A percentile compares a stretch with the other conserved stretches of the same genome.
These are phyloP conservation scores for Spatulosminthurus flaviceps DNA, from an alignment of 2,888 invertebrate genomes.

Conservation along the genomic window DNA sequence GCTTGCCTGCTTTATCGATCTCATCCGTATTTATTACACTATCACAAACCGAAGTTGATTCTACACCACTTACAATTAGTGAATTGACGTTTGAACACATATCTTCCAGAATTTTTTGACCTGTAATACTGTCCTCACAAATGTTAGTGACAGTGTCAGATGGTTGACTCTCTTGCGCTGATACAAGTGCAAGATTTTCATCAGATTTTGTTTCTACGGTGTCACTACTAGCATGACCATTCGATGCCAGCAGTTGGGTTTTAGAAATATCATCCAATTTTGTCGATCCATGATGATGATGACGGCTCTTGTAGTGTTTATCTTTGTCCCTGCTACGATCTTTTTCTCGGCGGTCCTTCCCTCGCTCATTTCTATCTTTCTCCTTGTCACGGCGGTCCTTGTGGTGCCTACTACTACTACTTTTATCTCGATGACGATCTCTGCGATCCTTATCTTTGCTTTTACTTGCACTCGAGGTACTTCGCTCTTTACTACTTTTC, in stretches of 20 bases:
- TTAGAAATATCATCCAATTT: constrained; percentile 8
- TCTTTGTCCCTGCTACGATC: constrained; percentile 27
- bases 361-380: constrained; percentile 38
- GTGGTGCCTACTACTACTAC: constrained; percentile 25
- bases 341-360: constrained; percentile 39
- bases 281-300: constrained; percentile 19
- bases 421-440: constrained; percentile 40
- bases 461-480: not conserved
- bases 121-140: not conserved
- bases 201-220: too few species aligned
- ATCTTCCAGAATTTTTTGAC: constrained; percentile 23
- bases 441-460: constrained; percentile 46
- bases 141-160: not conserved
- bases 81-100: constrained; percentile 11
- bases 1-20: not conserved
- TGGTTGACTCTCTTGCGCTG: not conserved
- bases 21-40: not conserved
- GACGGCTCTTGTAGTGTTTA: constrained; percentile 46
- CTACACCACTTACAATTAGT: not conserved
- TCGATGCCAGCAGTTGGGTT: not conserved
- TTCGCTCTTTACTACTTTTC: not conserved
- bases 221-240: too few species aligned
- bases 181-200: too few species aligned
- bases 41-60: not conserved
- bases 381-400: constrained; percentile 44